Evolutionary conservation across 2,797 vertebrate species (phyloP), one percentile per base, ranked within the genome.

Genomic region (Urophycis tenuis): DNA sequence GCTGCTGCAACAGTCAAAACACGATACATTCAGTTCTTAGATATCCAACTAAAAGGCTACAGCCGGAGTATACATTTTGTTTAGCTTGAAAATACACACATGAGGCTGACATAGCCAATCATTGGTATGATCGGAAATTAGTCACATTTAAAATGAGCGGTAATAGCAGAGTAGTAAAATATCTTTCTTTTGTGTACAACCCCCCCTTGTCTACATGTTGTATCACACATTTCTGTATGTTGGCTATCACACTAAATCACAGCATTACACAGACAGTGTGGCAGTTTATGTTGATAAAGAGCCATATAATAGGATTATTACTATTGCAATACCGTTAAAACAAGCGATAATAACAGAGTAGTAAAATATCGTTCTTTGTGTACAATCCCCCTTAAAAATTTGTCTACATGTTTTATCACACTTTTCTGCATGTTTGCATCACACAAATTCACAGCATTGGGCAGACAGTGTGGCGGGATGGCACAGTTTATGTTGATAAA

Each of bases 21-120:
- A 84, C 81, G 78, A 82, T 90, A 92, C 90, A 91, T 92, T 91
- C 91, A 90, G 71, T 80, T 88, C 82, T 79, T 84, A 75, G 78
- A 87, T 79, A 79, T 78, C 74, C 71, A 78, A 82, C 79, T 78
- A 64, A 81, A 78, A 87, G 74, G 83, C 85, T 78, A 53, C 10
- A 29, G 15, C n/a, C 33, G 31, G 35, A 8, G 74, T 81, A 75
- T 41, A 81, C 69, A 74, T 6, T 76, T 71, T 70, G 29, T 64
- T 10, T 64, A 22, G 49, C 9, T 53, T 64, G 53, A 29, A 25
- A 25, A 64, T 64, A 64, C 25, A n/a, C n/a, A n/a, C n/a, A n/a
- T n/a, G n/a, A n/a, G 53, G 53, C 53, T 10, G 17, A 64, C 53
- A 25, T 29, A 29, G 53, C 11, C 53, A 22, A 25, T 64, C 22